phyloP scores from a whole-genome alignment of 2,888 invertebrate genomes.

The Herminia tarsipennalis region DNA sequence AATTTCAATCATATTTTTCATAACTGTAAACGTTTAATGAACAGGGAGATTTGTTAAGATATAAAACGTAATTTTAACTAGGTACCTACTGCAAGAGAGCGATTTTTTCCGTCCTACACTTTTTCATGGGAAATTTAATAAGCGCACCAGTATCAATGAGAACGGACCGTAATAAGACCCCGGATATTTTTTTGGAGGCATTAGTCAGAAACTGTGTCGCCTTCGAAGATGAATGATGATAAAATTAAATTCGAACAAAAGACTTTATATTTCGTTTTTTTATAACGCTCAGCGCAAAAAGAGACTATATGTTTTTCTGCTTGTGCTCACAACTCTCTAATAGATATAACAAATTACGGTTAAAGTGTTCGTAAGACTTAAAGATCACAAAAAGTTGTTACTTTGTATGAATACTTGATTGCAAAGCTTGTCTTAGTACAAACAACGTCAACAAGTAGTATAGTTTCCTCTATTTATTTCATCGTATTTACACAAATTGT shows the following conservation, averaged over 20 bases:
- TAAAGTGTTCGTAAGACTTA: too few relatives aligned
- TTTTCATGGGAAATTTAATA: conserved; percentile 57
- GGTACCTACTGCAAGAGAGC: conserved; percentile 26
- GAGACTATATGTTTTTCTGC: too few relatives aligned
- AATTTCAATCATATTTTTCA: neutral
- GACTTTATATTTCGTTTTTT: conserved; percentile 6
- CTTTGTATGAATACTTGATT: too few relatives aligned
- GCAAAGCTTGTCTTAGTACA: too few relatives aligned
- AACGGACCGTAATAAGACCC: conserved; percentile 38
- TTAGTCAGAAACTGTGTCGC: conserved; percentile 38
- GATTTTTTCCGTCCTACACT: conserved; percentile 35
- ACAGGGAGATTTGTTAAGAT: conserved; percentile 3
- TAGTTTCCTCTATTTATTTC: too few relatives aligned
- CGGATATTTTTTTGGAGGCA: conserved; percentile 32
- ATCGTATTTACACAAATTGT: too few relatives aligned
- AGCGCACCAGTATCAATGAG: conserved; percentile 41
- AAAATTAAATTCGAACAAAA: conserved; percentile 10
- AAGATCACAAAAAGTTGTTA: too few relatives aligned
- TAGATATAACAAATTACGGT: too few relatives aligned
- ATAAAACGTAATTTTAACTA: conserved; percentile 22
- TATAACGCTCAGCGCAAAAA: too few relatives aligned
- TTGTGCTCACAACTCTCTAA: too few relatives aligned
- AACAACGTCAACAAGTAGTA: too few relatives aligned
- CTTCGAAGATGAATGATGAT: conserved; percentile 19
- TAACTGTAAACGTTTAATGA: neutral